Conservation (phyloP, 2,113 vertebrate species). For the Odocoileus virginianus region DNA sequence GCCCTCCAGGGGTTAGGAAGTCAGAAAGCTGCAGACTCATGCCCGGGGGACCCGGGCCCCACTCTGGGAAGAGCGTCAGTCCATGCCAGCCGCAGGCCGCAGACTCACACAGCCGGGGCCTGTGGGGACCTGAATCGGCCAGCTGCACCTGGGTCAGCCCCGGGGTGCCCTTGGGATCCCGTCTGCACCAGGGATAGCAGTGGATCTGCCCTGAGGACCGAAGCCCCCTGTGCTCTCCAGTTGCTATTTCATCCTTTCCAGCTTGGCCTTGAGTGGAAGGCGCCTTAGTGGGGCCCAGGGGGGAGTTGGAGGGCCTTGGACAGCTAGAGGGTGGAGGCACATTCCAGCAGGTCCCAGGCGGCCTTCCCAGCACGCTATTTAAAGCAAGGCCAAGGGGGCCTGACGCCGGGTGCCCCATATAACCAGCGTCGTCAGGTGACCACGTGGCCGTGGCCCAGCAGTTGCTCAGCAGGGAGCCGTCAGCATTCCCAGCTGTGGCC, state of each 20-base stretch:
- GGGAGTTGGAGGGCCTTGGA: neutral
- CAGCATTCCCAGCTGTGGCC: neutral
- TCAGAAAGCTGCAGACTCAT: neutral
- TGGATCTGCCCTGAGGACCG: neutral
- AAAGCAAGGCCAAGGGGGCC: constrained; percentile 41
- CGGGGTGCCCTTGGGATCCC: neutral
- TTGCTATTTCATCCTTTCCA: neutral
- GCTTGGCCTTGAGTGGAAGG: neutral
- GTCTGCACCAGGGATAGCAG: neutral
- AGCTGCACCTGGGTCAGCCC: neutral
- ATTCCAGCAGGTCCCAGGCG: constrained; percentile 24
- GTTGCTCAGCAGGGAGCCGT: neutral
- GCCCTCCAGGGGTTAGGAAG: neutral
- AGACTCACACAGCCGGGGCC: neutral
- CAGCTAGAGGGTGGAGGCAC: neutral
- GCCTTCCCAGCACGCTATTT: constrained; percentile 57
- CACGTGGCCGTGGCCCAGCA: neutral
- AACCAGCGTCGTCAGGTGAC: constrained; percentile 52
- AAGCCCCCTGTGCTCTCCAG: neutral
- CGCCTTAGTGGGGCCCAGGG: fast-evolving
- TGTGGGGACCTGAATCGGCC: neutral
- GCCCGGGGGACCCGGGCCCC: neutral
- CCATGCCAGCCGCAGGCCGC: neutral
- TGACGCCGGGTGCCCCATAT: constrained; percentile 19
- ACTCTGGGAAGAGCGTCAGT: neutral